phyloP scores from a whole-genome alignment of 2,888 invertebrate species.

The Campoplex capitator region DNA sequence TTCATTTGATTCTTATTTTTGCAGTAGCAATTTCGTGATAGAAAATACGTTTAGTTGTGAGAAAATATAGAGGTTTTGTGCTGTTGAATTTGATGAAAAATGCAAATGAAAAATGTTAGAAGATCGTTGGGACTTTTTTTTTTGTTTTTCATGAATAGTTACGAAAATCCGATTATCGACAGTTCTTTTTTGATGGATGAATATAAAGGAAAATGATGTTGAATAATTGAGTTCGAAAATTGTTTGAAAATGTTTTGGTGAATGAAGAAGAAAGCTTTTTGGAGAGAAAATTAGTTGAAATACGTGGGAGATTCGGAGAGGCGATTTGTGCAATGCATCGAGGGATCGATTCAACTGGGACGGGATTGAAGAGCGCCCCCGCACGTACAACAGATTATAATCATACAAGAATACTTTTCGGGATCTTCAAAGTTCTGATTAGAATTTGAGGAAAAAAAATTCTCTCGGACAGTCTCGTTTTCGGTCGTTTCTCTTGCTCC shows the following conservation, averaged over 20 bases:
- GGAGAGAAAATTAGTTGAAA: slow-evolving; percentile 7
- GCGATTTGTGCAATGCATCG: slow-evolving; percentile 46
- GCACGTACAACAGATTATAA: slow-evolving; percentile 47
- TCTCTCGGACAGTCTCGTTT: slow-evolving; percentile 44
- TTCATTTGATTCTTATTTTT: not conserved
- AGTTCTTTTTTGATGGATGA: not conserved
- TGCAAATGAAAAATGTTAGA: not conserved
- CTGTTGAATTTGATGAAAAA: too few species aligned
- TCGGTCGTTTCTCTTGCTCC: slow-evolving; percentile 30
- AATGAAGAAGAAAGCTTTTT: not conserved
- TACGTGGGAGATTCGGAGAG: slow-evolving; percentile 11
- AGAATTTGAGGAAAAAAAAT: slow-evolving; percentile 54
- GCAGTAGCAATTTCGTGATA: not conserved
- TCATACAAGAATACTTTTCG: slow-evolving; percentile 39
- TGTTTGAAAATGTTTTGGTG: not conserved
- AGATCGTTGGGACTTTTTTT: not conserved
- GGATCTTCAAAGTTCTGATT: slow-evolving; percentile 52
- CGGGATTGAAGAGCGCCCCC: not conserved
- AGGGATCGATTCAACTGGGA: slow-evolving; percentile 52
- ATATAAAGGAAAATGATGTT: too few species aligned
- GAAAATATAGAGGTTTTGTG: not conserved
- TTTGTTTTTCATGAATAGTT: not conserved
- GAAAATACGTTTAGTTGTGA: too few species aligned
- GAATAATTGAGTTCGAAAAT: not conserved
- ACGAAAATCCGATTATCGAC: not conserved